Evolutionary conservation across 2,888 invertebrate species (phyloP).

Genomic region (Hofmannophila pseudospretella): DNA sequence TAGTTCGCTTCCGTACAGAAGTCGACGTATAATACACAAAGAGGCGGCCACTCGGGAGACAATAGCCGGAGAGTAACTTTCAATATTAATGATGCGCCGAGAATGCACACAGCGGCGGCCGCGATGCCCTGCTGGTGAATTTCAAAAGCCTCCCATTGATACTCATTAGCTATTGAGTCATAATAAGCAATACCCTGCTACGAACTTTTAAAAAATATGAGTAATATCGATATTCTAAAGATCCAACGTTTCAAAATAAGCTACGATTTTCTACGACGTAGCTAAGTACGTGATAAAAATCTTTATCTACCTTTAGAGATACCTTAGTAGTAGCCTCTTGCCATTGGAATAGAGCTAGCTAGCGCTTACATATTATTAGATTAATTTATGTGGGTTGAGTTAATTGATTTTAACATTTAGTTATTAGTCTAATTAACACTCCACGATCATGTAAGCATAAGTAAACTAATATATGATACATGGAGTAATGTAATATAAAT

Average conservation of each 20-base stretch:
- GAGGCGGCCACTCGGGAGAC: constrained; percentile 63
- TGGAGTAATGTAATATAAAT: background rate
- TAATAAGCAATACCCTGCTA: constrained; percentile 74
- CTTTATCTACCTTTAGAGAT: too few species aligned
- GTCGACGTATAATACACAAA: constrained; percentile 63
- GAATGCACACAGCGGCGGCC: constrained; percentile 57
- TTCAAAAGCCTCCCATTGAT: constrained; percentile 71
- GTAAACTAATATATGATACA: too few species aligned
- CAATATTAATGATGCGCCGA: constrained; percentile 74
- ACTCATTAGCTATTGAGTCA: constrained; percentile 76
- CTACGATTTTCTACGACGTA: too few species aligned
- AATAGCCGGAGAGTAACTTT: constrained; percentile 65
- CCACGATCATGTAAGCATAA: too few species aligned
- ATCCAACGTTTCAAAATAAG: background rate
- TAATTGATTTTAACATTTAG: too few species aligned
- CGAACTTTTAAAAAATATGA: constrained; percentile 65
- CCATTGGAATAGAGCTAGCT: too few species aligned
- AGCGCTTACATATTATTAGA: too few species aligned
- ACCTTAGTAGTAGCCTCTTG: too few species aligned
- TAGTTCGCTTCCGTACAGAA: constrained; percentile 54
- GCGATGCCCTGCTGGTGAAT: constrained; percentile 36
- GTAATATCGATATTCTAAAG: constrained; percentile 46
- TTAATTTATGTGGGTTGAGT: too few species aligned
- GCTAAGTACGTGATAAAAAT: too few species aligned
- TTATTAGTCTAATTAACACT: too few species aligned